phyloP scores from a whole-genome alignment of 2,797 vertebrate genomes.

The Loriculus beryllinus region DNA sequence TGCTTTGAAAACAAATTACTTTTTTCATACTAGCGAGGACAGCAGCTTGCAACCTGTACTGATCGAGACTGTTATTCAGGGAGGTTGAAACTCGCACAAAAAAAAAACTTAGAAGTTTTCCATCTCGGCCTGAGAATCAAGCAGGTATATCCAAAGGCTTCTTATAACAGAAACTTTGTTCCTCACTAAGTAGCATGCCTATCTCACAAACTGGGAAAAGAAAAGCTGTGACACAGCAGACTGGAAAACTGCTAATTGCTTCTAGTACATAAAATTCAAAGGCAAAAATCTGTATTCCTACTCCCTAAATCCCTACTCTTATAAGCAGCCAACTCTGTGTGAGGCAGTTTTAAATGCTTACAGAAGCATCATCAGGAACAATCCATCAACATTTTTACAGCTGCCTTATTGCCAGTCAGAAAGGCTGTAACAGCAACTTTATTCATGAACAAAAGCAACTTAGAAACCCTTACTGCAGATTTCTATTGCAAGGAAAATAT shows the following conservation, averaged over 20 bases:
- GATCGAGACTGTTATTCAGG: background rate
- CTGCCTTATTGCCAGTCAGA: background rate
- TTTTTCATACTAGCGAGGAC: background rate
- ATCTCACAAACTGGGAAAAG: constrained; percentile 46
- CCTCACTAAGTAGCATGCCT: background rate
- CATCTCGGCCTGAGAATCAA: background rate
- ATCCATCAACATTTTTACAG: constrained; percentile 30
- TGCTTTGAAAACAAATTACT: background rate
- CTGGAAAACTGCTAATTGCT: constrained; percentile 10
- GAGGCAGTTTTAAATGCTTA: constrained; percentile 21
- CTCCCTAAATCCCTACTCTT: background rate
- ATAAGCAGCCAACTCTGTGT: background rate
- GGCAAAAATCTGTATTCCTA: constrained; percentile 16
- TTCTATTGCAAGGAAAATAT: background rate
- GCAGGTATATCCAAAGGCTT: background rate
- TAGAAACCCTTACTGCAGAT: background rate
- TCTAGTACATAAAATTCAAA: constrained; percentile 49
- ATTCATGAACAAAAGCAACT: background rate
- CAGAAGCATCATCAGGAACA: background rate
- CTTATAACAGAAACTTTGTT: constrained; percentile 45
- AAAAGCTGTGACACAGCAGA: constrained; percentile 57
- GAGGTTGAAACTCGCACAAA: background rate
- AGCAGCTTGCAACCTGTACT: background rate
- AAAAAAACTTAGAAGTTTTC: background rate
- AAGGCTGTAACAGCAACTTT: background rate